Conservation (phyloP, 2,113 vertebrate genomes). For the Myiagra hebetior region DNA sequence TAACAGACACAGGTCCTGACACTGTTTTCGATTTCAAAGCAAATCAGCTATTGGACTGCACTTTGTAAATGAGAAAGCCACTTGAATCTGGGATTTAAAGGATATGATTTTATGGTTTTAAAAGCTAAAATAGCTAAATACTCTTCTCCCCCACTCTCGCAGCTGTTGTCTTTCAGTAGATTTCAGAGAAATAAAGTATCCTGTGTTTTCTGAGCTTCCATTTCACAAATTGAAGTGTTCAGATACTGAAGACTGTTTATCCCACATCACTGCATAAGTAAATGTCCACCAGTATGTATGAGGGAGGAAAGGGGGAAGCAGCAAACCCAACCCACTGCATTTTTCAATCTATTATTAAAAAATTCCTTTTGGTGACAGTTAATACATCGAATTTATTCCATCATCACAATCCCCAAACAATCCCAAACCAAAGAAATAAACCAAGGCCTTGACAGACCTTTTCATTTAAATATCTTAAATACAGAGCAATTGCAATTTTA, state of each 20-base stretch:
- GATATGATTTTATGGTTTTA: not conserved
- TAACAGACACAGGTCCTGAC: not conserved
- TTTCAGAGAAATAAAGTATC: not conserved
- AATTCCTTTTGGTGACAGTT: not conserved
- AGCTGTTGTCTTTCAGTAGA: not conserved
- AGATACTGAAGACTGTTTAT: not conserved
- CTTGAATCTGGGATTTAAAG: slow-evolving; percentile 10
- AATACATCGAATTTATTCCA: not conserved
- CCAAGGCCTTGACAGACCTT: not conserved
- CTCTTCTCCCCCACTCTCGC: accelerated
- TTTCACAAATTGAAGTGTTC: not conserved
- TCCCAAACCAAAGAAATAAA: not conserved
- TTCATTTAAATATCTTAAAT: not conserved
- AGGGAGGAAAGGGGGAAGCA: not conserved
- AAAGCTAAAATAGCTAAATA: not conserved
- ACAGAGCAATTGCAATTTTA: not conserved
- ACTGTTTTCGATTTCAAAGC: not conserved
- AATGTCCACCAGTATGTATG: not conserved
- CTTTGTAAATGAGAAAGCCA: slow-evolving; percentile 2
- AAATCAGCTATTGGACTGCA: not conserved
- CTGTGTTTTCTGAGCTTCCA: not conserved
- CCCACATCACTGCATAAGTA: not conserved
- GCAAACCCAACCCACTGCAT: not conserved
- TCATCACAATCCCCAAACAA: not conserved
- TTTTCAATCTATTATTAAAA: not conserved